Conservation (phyloP, 1,140 invertebrate genomes). For the Calosoma granatense region DNA sequence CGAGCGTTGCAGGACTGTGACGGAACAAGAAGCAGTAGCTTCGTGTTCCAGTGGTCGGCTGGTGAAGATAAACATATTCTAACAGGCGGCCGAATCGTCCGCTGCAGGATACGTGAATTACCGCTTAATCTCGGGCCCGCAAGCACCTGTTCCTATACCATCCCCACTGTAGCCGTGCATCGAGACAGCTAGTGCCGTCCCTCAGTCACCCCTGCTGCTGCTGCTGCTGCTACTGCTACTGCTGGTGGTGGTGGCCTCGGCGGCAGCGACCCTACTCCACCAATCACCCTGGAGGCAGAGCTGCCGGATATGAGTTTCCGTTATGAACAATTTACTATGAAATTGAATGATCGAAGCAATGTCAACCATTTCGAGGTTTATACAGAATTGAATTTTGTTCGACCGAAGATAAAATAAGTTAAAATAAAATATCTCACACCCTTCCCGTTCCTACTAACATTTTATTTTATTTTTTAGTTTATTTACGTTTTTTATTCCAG, state of each 20-base stretch:
- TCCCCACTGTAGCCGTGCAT: background rate
- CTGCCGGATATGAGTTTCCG: constrained; percentile 49
- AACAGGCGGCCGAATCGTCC: background rate
- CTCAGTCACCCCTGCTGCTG: background rate
- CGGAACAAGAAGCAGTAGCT: background rate
- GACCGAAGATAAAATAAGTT: constrained; percentile 2
- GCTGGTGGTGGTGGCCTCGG: background rate
- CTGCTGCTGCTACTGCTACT: background rate
- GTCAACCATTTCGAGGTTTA: constrained; percentile 21
- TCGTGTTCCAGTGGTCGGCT: background rate
- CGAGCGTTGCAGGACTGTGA: background rate
- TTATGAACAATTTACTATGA: constrained; percentile 52
- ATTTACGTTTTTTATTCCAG: too few species aligned
- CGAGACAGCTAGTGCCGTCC: background rate
- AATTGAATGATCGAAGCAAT: constrained; percentile 39
- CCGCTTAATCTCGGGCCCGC: constrained; percentile 39
- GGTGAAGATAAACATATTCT: background rate
- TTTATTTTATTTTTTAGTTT: too few species aligned
- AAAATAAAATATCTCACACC: too few species aligned
- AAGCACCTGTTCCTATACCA: constrained; percentile 5
- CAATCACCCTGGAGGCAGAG: constrained; percentile 11
- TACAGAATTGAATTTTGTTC: constrained; percentile 20
- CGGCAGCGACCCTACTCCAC: background rate
- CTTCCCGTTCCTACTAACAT: too few species aligned
- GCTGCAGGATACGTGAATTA: constrained; percentile 44